phyloP scores from a whole-genome alignment of 2,113 vertebrate genomes.

The Callithrix jacchus region DNA sequence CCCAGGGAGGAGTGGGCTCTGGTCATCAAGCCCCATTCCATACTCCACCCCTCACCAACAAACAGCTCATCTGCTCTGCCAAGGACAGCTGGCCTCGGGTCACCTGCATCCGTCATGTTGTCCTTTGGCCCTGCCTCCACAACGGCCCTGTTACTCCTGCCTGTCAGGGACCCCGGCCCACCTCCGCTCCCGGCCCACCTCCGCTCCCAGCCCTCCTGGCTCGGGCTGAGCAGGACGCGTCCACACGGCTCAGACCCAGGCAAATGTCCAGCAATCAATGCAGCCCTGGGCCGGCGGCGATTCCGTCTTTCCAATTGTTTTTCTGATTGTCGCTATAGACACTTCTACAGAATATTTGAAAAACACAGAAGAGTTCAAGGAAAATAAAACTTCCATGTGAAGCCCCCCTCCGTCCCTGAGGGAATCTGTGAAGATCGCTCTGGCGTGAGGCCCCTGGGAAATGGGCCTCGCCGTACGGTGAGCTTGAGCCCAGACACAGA shows the following conservation, averaged over 20 bases:
- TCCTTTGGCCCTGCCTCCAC: neutral
- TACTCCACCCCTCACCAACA: neutral
- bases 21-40: neutral
- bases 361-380: neutral
- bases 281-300: neutral
- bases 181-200: fast-evolving
- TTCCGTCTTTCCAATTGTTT: neutral
- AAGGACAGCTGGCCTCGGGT: neutral
- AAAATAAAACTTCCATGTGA: neutral
- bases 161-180: neutral
- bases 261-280: neutral
- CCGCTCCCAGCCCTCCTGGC: fast-evolving
- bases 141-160: neutral
- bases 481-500: too few relatives aligned
- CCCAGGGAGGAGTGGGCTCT: too few relatives aligned
- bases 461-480: too few relatives aligned
- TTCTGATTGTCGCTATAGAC: neutral
- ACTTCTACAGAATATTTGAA: neutral
- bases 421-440: too few relatives aligned
- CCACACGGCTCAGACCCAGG: neutral
- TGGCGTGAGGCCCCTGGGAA: too few relatives aligned
- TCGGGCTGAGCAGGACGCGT: neutral
- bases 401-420: neutral
- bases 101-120: neutral
- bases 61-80: neutral